Evolutionary conservation across 53 echinoderm and acorn worm genomes (phyloP).

Genomic region (Henricia sp.): DNA sequence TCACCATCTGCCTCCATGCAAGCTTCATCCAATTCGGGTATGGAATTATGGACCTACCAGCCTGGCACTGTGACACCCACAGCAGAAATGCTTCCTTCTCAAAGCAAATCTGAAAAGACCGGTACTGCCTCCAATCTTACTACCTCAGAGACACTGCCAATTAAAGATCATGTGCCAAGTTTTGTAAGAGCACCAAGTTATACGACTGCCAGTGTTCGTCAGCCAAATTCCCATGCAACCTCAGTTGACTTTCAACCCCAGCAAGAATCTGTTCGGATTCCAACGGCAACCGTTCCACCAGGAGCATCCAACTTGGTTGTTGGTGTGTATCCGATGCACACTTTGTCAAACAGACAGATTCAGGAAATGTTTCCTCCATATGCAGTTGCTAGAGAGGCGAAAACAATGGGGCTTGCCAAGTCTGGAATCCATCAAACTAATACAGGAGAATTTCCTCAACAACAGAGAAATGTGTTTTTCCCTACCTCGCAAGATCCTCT

Average conservation of each 20-base stretch:
- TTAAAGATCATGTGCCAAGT: conserved; percentile 24
- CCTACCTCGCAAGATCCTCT: conserved; percentile 6
- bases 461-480: conserved; percentile 13
- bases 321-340: conserved; percentile 34
- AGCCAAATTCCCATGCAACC: background rate
- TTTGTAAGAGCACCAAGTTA: conserved; percentile 10
- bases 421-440: conserved; percentile 4
- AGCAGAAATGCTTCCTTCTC: conserved; percentile 5
- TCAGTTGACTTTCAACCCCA: conserved; percentile 1
- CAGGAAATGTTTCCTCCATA: conserved; percentile 9
- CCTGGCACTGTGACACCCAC: background rate
- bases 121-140: background rate
- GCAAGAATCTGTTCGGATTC: background rate
- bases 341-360: conserved; percentile 24
- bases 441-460: conserved; percentile 21
- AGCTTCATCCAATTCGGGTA: background rate
- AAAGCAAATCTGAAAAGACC: background rate
- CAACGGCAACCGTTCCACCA: background rate
- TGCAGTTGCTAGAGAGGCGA: conserved; percentile 7
- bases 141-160: conserved; percentile 33
- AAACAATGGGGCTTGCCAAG: background rate
- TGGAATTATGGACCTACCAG: background rate
- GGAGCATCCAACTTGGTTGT: conserved; percentile 31
- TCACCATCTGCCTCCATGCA: background rate
- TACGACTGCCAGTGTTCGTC: background rate